These are phyloP conservation scores for Onychostoma macrolepis DNA, from an alignment of 2,113 vertebrate species.

Conservation along the genomic window DNA sequence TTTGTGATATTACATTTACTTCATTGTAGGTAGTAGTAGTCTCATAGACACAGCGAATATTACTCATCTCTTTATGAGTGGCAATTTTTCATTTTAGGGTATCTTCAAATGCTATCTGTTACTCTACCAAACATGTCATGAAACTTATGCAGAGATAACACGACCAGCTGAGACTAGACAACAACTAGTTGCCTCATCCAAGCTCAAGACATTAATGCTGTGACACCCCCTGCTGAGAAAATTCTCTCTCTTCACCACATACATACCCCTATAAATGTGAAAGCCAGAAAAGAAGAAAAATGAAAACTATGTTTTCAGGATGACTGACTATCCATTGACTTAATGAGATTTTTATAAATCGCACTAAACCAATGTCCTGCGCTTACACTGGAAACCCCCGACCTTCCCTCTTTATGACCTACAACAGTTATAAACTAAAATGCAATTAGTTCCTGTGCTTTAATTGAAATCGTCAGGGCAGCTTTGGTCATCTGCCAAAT, in stretches of 20 bases:
- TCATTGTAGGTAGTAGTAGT: not conserved
- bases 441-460: not conserved
- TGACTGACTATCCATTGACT: not conserved
- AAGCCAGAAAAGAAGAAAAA: not conserved
- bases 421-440: conserved; percentile 8
- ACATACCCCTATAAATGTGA: not conserved
- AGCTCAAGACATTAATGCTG: conserved; percentile 8
- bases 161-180: conserved; percentile 5
- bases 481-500: conserved; percentile 12
- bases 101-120: not conserved
- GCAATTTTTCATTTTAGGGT: not conserved
- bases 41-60: not conserved
- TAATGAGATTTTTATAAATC: conserved; percentile 7
- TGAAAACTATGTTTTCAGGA: not conserved
- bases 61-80: not conserved
- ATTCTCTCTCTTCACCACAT: not conserved
- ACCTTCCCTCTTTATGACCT: not conserved
- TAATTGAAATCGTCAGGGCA: not conserved
- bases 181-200: not conserved
- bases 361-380: not conserved
- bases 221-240: conserved; percentile 4
- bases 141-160: not conserved
- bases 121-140: not conserved
- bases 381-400: not conserved
- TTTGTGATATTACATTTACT: not conserved